A percentile compares a stretch with the other conserved stretches of the same genome.
These are phyloP conservation scores for Agonopterix alstromeriana DNA, from an alignment of 2,888 invertebrate species.

Conservation along the genomic window DNA sequence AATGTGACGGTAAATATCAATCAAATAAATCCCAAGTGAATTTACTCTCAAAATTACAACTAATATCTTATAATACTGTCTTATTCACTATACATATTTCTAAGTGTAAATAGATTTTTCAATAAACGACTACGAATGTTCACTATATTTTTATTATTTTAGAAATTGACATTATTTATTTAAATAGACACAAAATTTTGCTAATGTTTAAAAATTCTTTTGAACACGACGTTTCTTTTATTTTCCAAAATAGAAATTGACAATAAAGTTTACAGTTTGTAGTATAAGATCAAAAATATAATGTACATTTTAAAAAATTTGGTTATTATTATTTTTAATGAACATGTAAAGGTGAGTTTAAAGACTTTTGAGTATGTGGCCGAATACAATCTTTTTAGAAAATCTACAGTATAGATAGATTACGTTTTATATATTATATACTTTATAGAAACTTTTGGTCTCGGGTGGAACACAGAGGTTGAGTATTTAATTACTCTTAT, in stretches of 20 bases:
- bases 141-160: conserved; percentile 22
- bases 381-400: conserved; percentile 19
- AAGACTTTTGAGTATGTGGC: conserved; percentile 1
- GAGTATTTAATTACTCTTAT: conserved; percentile 8
- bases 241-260: conserved; percentile 1
- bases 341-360: too few species aligned
- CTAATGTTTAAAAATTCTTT: conserved; percentile 8
- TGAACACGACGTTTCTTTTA: conserved; percentile 22
- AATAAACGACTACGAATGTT: conserved; percentile 32
- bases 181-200: conserved; percentile 19
- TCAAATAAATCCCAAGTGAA: too few species aligned
- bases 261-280: background rate
- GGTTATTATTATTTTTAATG: too few species aligned
- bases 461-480: conserved; percentile 30
- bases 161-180: conserved; percentile 23
- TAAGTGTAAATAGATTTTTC: conserved; percentile 16
- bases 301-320: background rate
- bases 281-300: conserved; percentile 1
- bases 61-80: conserved; percentile 13
- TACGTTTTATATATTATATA: conserved; percentile 8
- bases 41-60: background rate
- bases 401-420: conserved; percentile 39
- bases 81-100: conserved; percentile 16
- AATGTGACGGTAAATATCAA: too few species aligned
- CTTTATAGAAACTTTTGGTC: conserved; percentile 28